A percentile compares a stretch with the other conserved stretches of the same genome.
Evolutionary conservation across 2,113 vertebrate genomes (phyloP).

Genomic region (Sclerurus mexicanus): DNA sequence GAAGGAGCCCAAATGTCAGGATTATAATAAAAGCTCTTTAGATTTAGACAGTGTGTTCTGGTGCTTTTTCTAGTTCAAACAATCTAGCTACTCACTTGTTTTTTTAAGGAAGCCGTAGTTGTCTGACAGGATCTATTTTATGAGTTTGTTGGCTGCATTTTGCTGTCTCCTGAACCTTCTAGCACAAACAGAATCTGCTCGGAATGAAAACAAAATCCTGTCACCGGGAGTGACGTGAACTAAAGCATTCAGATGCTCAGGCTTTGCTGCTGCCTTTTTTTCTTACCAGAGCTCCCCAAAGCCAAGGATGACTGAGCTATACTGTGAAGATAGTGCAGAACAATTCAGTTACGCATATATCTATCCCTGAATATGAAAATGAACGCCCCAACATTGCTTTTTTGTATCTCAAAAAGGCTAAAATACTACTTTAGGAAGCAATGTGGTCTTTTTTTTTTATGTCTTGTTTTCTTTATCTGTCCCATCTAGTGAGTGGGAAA

Average conservation of each 20-base stretch:
- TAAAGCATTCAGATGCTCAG: not conserved
- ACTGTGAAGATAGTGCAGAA: fast-evolving
- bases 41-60: not conserved
- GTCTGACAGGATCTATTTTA: constrained; percentile 35
- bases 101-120: not conserved
- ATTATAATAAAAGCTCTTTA: not conserved
- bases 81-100: not conserved
- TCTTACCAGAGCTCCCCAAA: not conserved
- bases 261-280: not conserved
- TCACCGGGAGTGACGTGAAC: not conserved
- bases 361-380: not conserved
- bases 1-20: not conserved
- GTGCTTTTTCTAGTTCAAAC: constrained; percentile 14
- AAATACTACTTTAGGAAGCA: not conserved
- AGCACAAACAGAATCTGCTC: constrained; percentile 4
- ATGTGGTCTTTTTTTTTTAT: not conserved
- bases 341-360: not conserved
- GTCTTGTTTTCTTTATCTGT: not conserved
- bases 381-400: not conserved
- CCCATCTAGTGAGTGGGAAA: not conserved
- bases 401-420: not conserved
- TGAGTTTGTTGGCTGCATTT: not conserved
- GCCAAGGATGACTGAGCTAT: not conserved
- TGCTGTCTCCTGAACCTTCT: not conserved
- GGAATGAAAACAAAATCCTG: constrained; percentile 15